Conservation (phyloP, 2,888 invertebrate species). For the Halocaridina rubra region DNA sequence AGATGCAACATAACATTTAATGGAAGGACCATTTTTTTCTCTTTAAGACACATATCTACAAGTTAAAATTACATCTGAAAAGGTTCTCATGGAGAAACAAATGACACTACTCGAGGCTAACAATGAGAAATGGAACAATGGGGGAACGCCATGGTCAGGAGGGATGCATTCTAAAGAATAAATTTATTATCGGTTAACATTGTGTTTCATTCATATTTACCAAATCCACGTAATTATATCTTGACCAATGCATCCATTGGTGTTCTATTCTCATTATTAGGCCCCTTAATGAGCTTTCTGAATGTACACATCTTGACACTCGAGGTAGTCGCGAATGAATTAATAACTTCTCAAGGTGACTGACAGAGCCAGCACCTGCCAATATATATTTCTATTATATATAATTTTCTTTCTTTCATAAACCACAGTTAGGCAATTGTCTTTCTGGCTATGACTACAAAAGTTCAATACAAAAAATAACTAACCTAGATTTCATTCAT, state of each 20-base stretch:
- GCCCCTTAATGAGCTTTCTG: constrained; percentile 41
- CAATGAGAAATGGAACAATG: constrained; percentile 38
- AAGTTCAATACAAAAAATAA: constrained; percentile 52
- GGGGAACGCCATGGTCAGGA: too few species aligned
- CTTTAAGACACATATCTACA: constrained; percentile 58
- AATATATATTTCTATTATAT: not conserved
- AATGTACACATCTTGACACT: constrained; percentile 54
- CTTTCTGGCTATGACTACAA: constrained; percentile 57
- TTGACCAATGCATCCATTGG: constrained; percentile 23
- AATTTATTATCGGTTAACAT: not conserved
- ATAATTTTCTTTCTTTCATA: constrained; percentile 21
- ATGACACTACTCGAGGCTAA: constrained; percentile 50
- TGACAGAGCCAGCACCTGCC: not conserved
- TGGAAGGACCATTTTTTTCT: constrained; percentile 54
- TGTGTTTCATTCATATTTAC: constrained; percentile 6
- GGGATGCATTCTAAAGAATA: too few species aligned
- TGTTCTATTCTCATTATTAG: constrained; percentile 34
- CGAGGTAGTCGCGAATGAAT: constrained; percentile 54
- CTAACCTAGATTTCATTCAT: constrained; percentile 36
- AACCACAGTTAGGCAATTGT: constrained; percentile 43
- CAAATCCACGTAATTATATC: not conserved
- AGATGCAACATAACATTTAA: constrained; percentile 56
- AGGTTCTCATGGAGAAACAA: constrained; percentile 58
- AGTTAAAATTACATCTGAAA: constrained; percentile 52
- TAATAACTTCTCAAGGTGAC: not conserved